Conservation (phyloP, 2,888 invertebrate species). For the Drosophila atroscutellata region DNA sequence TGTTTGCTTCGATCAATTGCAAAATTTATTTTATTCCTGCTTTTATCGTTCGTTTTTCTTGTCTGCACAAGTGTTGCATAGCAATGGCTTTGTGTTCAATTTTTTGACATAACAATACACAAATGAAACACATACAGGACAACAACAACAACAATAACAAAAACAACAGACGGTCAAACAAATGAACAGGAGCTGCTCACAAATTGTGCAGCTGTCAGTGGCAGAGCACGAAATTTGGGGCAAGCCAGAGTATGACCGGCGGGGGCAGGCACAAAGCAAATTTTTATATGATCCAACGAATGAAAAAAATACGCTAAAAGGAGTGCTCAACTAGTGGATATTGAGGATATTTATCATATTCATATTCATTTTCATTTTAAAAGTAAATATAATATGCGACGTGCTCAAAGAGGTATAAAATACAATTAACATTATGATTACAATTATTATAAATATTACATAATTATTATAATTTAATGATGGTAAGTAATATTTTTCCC, state of each 20-base stretch:
- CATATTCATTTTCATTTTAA: background rate
- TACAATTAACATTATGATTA: background rate
- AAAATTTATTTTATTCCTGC: constrained; percentile 60
- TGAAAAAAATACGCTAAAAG: background rate
- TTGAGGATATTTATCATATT: background rate
- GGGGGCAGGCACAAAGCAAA: constrained; percentile 45
- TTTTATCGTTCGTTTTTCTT: constrained; percentile 48
- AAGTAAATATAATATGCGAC: background rate
- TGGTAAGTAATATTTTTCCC: background rate
- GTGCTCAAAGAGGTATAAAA: background rate
- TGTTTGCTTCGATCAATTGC: constrained; percentile 45
- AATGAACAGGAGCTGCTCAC: constrained; percentile 68
- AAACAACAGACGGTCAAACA: constrained; percentile 52
- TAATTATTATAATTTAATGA: background rate
- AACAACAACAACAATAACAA: constrained; percentile 16
- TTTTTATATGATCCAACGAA: constrained; percentile 34
- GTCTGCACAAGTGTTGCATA: constrained; percentile 76
- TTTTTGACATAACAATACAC: constrained; percentile 59
- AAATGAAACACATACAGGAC: constrained; percentile 17
- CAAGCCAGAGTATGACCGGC: constrained; percentile 39
- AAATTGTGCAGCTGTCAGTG: constrained; percentile 76
- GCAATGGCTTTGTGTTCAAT: constrained; percentile 69
- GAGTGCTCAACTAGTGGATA: background rate
- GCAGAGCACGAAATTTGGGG: constrained; percentile 40
- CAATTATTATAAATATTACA: background rate